Evolutionary conservation across 2,888 invertebrate genomes (phyloP).

Genomic region (Petrophora chlorosata): DNA sequence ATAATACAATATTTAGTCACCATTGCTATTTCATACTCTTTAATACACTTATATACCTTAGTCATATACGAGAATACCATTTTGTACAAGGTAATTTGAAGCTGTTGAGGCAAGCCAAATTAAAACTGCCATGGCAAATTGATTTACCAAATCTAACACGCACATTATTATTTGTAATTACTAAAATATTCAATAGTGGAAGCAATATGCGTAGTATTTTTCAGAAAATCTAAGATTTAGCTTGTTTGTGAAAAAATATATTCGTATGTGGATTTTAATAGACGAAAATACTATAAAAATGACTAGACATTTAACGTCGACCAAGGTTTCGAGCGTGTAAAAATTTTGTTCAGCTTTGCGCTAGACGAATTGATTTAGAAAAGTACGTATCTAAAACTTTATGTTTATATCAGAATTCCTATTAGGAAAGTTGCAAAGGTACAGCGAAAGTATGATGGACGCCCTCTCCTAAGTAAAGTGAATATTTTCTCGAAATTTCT

Average conservation of each 20-base stretch:
- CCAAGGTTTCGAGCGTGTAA: too few species aligned
- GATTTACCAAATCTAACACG: constrained; percentile 18
- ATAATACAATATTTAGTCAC: background rate
- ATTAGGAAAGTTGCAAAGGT: constrained; percentile 68
- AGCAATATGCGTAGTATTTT: background rate
- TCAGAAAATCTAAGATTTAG: background rate
- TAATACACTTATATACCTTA: too few species aligned
- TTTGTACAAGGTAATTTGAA: constrained; percentile 3
- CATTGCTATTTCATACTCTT: background rate
- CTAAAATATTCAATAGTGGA: too few species aligned
- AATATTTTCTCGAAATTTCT: constrained; percentile 80
- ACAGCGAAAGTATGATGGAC: constrained; percentile 78
- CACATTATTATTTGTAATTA: background rate
- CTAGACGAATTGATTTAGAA: constrained; percentile 8
- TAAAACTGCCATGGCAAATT: constrained; percentile 15
- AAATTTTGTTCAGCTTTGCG: too few species aligned
- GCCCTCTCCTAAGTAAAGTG: constrained; percentile 77
- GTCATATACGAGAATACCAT: too few species aligned
- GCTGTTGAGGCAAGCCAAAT: background rate
- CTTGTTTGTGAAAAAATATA: background rate
- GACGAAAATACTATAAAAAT: too few species aligned
- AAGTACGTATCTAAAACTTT: constrained; percentile 34
- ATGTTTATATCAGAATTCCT: constrained; percentile 64
- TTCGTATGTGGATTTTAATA: too few species aligned
- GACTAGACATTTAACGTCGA: too few species aligned